Conservation (phyloP, 2,888 invertebrate species). For the Trachelus tabidus region DNA sequence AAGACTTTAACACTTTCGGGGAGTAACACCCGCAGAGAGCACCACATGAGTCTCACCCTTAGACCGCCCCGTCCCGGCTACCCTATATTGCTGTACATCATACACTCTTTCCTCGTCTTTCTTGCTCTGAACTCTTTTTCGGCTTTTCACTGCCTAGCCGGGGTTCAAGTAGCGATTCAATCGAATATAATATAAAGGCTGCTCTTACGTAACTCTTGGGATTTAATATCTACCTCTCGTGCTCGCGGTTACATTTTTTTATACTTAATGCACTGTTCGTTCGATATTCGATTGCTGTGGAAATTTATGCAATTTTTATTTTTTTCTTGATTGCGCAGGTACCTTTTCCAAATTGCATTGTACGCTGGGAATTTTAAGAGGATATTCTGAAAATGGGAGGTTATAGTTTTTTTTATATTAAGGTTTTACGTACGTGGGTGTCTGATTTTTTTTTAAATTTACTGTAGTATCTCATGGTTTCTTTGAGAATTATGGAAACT, state of each 20-base stretch:
- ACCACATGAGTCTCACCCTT: background rate
- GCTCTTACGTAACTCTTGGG: conserved; percentile 25
- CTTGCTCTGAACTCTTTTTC: background rate
- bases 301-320: background rate
- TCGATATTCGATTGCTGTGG: background rate
- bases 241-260: background rate
- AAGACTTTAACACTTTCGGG: conserved; percentile 36
- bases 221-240: background rate
- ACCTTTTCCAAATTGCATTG: background rate
- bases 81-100: background rate
- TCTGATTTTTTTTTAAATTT: background rate
- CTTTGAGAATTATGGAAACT: background rate
- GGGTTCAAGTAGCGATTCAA: conserved; percentile 13
- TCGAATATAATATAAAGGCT: conserved; percentile 31
- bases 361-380: background rate
- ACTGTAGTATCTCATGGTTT: background rate
- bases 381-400: background rate
- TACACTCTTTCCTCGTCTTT: background rate
- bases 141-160: background rate
- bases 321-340: background rate
- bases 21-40: conserved; percentile 21
- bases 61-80: too few species aligned
- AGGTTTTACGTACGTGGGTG: background rate
- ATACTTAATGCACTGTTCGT: too few species aligned
- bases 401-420: background rate